Conservation (phyloP, 2,888 invertebrate species). For the Dendrolimus pini region DNA sequence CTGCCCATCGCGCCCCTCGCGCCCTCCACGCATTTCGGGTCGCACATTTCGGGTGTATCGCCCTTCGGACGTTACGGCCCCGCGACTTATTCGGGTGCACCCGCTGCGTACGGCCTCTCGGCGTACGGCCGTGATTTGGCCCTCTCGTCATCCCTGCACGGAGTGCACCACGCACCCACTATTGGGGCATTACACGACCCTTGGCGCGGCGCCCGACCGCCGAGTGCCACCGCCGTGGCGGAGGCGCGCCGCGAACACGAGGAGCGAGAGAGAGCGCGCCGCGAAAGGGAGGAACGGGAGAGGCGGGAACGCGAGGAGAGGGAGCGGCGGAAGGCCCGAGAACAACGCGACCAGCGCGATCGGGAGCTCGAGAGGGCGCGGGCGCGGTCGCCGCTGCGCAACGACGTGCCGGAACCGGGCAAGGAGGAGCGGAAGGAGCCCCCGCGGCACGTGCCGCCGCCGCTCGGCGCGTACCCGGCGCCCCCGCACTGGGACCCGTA, state of each 20-base stretch:
- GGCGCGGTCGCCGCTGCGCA: constrained; percentile 85
- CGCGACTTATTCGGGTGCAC: constrained; percentile 77
- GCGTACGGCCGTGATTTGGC: constrained; percentile 82
- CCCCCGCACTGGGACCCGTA: constrained; percentile 82
- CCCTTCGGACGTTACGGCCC: constrained; percentile 89
- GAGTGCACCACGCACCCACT: constrained; percentile 59
- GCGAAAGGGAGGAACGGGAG: constrained; percentile 79
- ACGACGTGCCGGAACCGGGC: constrained; percentile 73
- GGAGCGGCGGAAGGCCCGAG: constrained; percentile 74
- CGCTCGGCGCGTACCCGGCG: constrained; percentile 76
- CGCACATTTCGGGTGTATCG: constrained; percentile 80
- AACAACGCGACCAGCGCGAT: constrained; percentile 67
- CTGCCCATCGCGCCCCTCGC: constrained; percentile 30
- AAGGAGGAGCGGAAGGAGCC: constrained; percentile 71
- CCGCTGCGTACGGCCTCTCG: constrained; percentile 81
- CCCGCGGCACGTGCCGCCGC: constrained; percentile 58
- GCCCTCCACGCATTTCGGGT: constrained; percentile 44
- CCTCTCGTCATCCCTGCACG: constrained; percentile 57
- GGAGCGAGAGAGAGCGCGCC: constrained; percentile 70
- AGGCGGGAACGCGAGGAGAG: constrained; percentile 50
- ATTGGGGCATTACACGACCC: constrained; percentile 60
- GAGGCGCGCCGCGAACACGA: constrained; percentile 56
- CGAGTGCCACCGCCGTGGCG: constrained; percentile 31
- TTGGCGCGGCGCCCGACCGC: constrained; percentile 47
- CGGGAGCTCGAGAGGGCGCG: constrained; percentile 78